Evolutionary conservation across 1,140 invertebrate genomes (phyloP).

Genomic region (Akabosia matsudoensis): DNA sequence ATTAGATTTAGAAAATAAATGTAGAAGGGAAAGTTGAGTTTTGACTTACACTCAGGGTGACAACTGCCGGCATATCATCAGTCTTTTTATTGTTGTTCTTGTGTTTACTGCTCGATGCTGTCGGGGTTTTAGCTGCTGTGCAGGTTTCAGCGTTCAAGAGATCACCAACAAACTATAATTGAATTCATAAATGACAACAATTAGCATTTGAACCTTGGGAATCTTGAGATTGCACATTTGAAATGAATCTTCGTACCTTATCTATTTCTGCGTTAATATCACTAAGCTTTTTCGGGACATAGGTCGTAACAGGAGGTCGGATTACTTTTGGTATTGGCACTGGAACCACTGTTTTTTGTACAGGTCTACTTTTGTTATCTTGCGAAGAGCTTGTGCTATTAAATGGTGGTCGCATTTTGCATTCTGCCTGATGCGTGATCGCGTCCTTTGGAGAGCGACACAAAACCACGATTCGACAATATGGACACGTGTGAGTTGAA

Average conservation of each 20-base stretch:
- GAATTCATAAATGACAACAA: not conserved
- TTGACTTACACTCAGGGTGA: conserved; percentile 13
- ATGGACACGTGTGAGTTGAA: conserved; percentile 1
- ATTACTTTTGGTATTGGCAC: not conserved
- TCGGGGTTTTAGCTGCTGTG: not conserved
- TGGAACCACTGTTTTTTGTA: not conserved
- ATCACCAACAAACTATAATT: conserved; percentile 1
- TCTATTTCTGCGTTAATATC: not conserved
- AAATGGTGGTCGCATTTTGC: not conserved
- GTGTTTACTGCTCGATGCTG: not conserved
- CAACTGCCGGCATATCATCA: not conserved
- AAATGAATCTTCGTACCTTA: not conserved
- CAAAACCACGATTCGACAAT: not conserved
- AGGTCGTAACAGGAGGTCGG: too few relatives aligned
- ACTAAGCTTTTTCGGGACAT: too few relatives aligned
- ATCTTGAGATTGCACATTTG: not conserved
- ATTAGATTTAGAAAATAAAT: too few relatives aligned
- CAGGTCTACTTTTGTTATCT: not conserved
- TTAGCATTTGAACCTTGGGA: not conserved
- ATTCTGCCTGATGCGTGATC: not conserved
- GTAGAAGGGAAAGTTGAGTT: too few relatives aligned
- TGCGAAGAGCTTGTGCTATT: not conserved
- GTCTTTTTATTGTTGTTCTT: not conserved
- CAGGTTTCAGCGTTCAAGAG: not conserved
- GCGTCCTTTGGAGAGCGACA: conserved; percentile 13